Conservation (phyloP, 2,888 invertebrate species). For the Pheosia tremula region DNA sequence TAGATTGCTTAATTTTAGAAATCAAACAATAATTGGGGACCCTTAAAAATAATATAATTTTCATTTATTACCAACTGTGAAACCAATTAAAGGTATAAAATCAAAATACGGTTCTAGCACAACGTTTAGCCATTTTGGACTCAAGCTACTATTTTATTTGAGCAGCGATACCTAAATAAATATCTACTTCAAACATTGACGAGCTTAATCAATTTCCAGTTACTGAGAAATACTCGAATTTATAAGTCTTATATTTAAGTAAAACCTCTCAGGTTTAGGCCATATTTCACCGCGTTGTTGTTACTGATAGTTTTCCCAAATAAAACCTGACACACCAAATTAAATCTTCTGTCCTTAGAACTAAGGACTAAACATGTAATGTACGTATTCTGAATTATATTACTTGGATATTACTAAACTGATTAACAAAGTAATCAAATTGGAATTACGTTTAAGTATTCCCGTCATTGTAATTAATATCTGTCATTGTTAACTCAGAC, state of each 20-base stretch:
- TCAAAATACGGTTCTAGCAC: background rate
- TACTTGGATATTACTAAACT: background rate
- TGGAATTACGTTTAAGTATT: slow-evolving; percentile 17
- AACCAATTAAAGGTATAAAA: too few relatives aligned
- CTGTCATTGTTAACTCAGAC: slow-evolving; percentile 23
- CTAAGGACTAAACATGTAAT: background rate
- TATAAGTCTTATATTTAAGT: background rate
- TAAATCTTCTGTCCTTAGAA: background rate
- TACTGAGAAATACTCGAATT: background rate
- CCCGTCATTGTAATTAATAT: slow-evolving; percentile 30
- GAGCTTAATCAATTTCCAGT: background rate
- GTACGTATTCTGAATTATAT: slow-evolving; percentile 1
- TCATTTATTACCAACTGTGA: too few relatives aligned
- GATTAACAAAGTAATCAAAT: slow-evolving; percentile 16
- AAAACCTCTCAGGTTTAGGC: too few relatives aligned
- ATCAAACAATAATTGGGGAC: too few relatives aligned
- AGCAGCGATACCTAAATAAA: background rate
- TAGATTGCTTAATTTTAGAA: too few relatives aligned
- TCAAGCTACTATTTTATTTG: background rate
- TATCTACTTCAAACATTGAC: background rate
- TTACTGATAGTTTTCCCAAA: background rate
- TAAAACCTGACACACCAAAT: background rate
- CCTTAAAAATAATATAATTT: too few relatives aligned
- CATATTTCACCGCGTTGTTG: background rate
- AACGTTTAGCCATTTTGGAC: background rate